phyloP scores from a whole-genome alignment of 2,113 vertebrate genomes.

The Procavia capensis region DNA sequence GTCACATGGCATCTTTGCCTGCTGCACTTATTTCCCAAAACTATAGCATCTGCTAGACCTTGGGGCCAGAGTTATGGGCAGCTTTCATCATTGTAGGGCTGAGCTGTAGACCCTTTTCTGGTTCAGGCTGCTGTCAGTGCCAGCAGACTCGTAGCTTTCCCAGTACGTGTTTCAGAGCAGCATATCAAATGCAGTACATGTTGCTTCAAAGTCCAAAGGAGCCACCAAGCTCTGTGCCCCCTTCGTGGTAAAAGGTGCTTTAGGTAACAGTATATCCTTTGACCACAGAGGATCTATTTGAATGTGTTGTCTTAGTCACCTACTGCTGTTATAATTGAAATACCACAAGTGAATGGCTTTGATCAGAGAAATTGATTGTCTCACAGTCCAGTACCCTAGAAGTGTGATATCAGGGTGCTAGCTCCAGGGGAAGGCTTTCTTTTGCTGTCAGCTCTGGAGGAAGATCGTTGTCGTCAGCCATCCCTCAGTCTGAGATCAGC shows the following conservation, averaged over 20 bases:
- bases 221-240: background rate
- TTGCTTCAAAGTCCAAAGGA: background rate
- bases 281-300: background rate
- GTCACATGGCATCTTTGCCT: background rate
- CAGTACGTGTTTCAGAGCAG: background rate
- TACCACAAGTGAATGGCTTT: too few species aligned
- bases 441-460: too few species aligned
- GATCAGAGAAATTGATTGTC: too few species aligned
- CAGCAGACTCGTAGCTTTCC: background rate
- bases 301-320: too few species aligned
- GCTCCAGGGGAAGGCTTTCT: too few species aligned
- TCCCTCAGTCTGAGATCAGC: too few species aligned
- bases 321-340: too few species aligned
- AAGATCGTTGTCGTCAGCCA: too few species aligned
- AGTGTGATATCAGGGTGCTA: too few species aligned
- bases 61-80: background rate
- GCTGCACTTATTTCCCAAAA: background rate
- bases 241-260: background rate
- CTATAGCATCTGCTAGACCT: background rate
- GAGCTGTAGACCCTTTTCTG: background rate
- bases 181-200: background rate
- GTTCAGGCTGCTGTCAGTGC: background rate
- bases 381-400: too few species aligned
- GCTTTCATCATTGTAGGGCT: background rate
- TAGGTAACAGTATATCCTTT: background rate